phyloP scores from a whole-genome alignment of 1,140 invertebrate genomes.

The Tetranychus cinnabarinus region DNA sequence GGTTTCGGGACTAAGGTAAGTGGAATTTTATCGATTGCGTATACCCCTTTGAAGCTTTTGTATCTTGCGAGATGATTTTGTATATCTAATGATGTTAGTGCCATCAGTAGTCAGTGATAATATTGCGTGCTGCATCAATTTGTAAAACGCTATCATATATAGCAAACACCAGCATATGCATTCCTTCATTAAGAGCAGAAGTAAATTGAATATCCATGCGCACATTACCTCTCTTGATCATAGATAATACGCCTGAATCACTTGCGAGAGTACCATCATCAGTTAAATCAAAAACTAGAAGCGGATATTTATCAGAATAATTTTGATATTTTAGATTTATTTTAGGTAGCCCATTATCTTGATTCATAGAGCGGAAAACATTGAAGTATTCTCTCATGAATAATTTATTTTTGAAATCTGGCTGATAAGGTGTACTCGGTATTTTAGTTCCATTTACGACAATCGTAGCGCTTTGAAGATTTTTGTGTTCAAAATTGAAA shows the following conservation, averaged over 20 bases:
- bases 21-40: not conserved
- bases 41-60: not conserved
- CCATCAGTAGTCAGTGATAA: not conserved
- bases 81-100: not conserved
- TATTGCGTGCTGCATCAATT: not conserved
- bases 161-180: not conserved
- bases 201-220: not conserved
- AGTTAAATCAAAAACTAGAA: not conserved
- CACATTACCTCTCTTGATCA: not conserved
- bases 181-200: not conserved
- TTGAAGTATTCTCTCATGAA: not conserved
- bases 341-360: not conserved
- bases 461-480: not conserved
- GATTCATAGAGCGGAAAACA: not conserved
- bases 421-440: not conserved
- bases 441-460: not conserved
- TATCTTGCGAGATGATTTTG: not conserved
- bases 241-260: not conserved
- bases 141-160: not conserved
- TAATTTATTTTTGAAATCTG: not conserved
- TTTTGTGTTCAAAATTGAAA: not conserved
- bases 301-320: not conserved
- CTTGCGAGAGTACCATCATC: not conserved
- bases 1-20: not conserved
- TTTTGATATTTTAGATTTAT: not conserved